Conservation (phyloP, 2,888 invertebrate species). For the Peribatodes rhomboidaria region DNA sequence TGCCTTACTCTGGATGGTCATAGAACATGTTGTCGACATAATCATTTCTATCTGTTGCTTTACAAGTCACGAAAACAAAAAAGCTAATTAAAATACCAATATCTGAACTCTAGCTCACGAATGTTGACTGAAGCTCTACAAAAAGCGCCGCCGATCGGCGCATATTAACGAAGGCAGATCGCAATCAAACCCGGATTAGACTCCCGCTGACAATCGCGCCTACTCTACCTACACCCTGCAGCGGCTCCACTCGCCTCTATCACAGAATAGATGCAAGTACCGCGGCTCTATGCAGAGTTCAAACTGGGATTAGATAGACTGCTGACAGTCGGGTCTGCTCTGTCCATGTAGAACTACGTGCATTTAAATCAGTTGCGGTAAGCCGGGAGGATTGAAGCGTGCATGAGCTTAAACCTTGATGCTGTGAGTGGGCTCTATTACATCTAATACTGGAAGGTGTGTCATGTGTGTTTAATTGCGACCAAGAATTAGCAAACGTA, state of each 20-base stretch:
- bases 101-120: not conserved
- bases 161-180: slow-evolving; percentile 59
- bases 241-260: not conserved
- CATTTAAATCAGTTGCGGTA: not conserved
- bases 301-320: slow-evolving; percentile 56
- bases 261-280: not conserved
- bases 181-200: slow-evolving; percentile 66
- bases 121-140: slow-evolving; percentile 21
- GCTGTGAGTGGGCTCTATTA: too few relatives aligned
- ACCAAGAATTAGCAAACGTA: too few relatives aligned
- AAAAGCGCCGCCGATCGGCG: slow-evolving; percentile 23
- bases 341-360: not conserved
- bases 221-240: not conserved
- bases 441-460: too few relatives aligned
- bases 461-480: too few relatives aligned
- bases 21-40: too few relatives aligned
- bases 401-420: too few relatives aligned
- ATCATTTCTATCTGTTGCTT: not conserved
- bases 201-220: slow-evolving; percentile 55
- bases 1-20: too few relatives aligned
- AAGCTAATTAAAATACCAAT: not conserved
- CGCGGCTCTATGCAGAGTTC: slow-evolving; percentile 34
- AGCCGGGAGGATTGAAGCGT: too few relatives aligned
- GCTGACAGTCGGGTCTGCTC: slow-evolving; percentile 26
- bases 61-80: not conserved